A percentile compares a stretch with the other conserved stretches of the same genome.
These are phyloP conservation scores for Chiloscyllium punctatum DNA, from an alignment of 2,797 vertebrate species.

Conservation along the genomic window DNA sequence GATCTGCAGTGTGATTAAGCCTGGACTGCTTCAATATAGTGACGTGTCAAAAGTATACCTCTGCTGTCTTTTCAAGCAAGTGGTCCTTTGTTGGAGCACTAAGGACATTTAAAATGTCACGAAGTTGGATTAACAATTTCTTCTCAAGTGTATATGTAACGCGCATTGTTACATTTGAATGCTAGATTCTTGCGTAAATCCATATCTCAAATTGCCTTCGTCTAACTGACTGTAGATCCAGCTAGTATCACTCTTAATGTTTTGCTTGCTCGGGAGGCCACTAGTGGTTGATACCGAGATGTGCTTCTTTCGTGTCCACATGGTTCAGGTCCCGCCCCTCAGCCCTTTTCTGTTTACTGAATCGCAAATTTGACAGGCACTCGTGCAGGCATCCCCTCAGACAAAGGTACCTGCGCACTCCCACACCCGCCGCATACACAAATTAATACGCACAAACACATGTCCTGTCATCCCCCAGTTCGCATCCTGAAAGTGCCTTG, in stretches of 20 bases:
- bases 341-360: constrained; percentile 10
- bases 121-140: neutral
- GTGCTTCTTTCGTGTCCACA: neutral
- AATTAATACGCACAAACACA: neutral
- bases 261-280: constrained; percentile 3
- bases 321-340: constrained; percentile 21
- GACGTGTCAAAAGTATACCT: constrained; percentile 10
- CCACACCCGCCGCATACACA: neutral
- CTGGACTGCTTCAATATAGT: neutral
- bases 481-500: neutral
- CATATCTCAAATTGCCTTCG: neutral
- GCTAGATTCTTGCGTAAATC: neutral
- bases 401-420: too few species aligned
- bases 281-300: neutral
- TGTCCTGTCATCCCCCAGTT: neutral
- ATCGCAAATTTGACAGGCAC: neutral
- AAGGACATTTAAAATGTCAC: neutral
- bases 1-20: neutral
- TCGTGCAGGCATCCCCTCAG: neutral
- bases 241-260: neutral
- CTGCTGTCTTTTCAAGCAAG: neutral
- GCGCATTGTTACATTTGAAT: neutral
- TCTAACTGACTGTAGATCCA: neutral
- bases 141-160: neutral
- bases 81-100: neutral